Evolutionary conservation across 2,888 invertebrate species (phyloP), one percentile per base, ranked within the genome.

Genomic region (Neuroscelio doddi): DNA sequence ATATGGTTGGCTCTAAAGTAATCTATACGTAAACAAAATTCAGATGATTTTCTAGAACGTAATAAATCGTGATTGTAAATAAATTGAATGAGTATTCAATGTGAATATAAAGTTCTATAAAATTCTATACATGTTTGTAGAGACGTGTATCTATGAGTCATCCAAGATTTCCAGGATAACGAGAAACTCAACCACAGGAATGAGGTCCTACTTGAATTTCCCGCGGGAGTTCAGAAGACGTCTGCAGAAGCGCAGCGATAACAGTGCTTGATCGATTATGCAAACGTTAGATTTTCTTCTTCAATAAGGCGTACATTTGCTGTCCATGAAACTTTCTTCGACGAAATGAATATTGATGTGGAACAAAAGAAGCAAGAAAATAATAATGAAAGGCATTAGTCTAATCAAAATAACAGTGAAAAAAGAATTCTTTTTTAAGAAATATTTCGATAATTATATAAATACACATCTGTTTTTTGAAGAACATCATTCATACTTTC

Each of bases 151-250:
- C 50, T 56, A 58, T 34, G 64, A 62, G 55, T 39, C 62, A 57
- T 61, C 57, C 64, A 69, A 69, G 69, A 69, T 69, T 66, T 64
- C 66, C 66, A 47, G 57, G 51, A 64, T 66, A 69, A 69, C 66
- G 69, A 66, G 66, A 69, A 69, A 69, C 55, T 69, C 66, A 58
- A 61, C 69, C 53, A 53, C 59, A 55, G 52, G 64, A 59, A 39
- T 52, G 47, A 51, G 47, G 66, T 51, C 63, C 52, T 63, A 44
- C 47, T 58, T 56, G 67, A 63, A 69, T 67, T 69, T 64, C 62
- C 66, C 61, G 66, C 39, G 62, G 64, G 69, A 64, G 45, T 56
- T 69, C 61, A 39, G 45, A 64, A 64, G 56, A 62, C 47, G 24
- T 44, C 53, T 58, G 62, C 41, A 58, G 44, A 57, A 41, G 47